phyloP scores from a whole-genome alignment of 2,797 vertebrate genomes.

The Melanogrammus aeglefinus region DNA sequence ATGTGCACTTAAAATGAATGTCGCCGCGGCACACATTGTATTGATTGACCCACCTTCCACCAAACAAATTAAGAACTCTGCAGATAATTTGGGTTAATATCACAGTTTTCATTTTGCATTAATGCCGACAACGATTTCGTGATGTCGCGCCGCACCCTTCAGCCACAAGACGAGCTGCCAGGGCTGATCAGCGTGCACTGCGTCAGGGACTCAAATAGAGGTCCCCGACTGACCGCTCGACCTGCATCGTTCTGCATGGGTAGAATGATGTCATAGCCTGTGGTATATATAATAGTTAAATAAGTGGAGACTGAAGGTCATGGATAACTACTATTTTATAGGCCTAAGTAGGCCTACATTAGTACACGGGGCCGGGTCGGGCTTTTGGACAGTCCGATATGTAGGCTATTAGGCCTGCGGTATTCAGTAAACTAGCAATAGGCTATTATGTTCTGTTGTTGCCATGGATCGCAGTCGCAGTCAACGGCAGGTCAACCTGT shows the following conservation, averaged over 20 bases:
- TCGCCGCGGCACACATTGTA: background rate
- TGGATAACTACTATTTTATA: background rate
- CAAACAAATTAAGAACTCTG: background rate
- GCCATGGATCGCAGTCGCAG: background rate
- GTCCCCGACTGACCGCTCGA: background rate
- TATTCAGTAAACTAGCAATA: background rate
- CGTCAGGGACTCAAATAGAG: background rate
- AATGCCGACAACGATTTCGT: background rate
- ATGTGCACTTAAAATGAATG: background rate
- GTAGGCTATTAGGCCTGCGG: background rate
- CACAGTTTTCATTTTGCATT: background rate
- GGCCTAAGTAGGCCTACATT: background rate
- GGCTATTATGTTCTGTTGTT: background rate
- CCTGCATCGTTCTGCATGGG: background rate
- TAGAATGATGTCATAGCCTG: slow-evolving; percentile 58
- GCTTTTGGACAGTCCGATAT: background rate
- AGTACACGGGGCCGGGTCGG: background rate
- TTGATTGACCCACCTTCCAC: background rate
- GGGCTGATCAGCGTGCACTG: background rate
- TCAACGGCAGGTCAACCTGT: background rate
- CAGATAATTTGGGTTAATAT: background rate
- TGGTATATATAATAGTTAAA: background rate
- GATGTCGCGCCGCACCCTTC: background rate
- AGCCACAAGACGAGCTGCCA: background rate
- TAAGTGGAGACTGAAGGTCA: background rate